A percentile compares a stretch with the other conserved stretches of the same genome.
These are phyloP conservation scores for Deladenus siricidicola DNA, from an alignment of 2,888 invertebrate species.

Conservation along the genomic window DNA sequence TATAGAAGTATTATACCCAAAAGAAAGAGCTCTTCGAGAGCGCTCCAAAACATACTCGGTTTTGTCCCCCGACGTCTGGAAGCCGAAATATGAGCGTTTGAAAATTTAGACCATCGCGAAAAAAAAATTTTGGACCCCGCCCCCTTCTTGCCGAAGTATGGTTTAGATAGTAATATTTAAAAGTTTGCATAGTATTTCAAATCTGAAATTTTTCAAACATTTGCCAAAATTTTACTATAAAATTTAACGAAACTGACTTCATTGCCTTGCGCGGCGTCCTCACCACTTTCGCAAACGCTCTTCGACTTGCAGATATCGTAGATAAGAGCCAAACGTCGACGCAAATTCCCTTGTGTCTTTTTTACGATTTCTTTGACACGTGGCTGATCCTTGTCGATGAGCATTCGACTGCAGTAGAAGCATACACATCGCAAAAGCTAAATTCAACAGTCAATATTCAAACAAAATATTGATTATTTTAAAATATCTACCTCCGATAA, in stretches of 20 bases:
- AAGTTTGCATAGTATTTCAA: background rate
- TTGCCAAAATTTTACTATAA: no score
- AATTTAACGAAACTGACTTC: constrained; percentile 9
- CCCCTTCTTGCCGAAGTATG: no score
- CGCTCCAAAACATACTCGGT: no score
- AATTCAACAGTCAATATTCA: constrained; percentile 13
- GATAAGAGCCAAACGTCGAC: constrained; percentile 84
- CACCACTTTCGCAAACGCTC: constrained; percentile 94
- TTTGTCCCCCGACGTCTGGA: no score
- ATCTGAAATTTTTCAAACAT: background rate
- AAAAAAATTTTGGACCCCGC: no score
- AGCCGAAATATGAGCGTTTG: no score
- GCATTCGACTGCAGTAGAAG: constrained; percentile 92
- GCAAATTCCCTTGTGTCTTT: constrained; percentile 82
- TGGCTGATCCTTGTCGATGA: constrained; percentile 85
- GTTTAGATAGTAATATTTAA: no score
- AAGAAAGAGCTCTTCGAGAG: no score
- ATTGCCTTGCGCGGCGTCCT: constrained; percentile 61
- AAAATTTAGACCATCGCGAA: no score
- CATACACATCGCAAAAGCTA: constrained; percentile 88
- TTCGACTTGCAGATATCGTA: constrained; percentile 97
- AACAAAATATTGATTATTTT: no score
- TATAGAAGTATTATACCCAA: no score
- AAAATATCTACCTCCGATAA: no score
- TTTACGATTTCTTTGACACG: constrained; percentile 86